Base-by-base conservation (phyloP, 1,140 invertebrate species). In the Drosophila azteca region DNA sequence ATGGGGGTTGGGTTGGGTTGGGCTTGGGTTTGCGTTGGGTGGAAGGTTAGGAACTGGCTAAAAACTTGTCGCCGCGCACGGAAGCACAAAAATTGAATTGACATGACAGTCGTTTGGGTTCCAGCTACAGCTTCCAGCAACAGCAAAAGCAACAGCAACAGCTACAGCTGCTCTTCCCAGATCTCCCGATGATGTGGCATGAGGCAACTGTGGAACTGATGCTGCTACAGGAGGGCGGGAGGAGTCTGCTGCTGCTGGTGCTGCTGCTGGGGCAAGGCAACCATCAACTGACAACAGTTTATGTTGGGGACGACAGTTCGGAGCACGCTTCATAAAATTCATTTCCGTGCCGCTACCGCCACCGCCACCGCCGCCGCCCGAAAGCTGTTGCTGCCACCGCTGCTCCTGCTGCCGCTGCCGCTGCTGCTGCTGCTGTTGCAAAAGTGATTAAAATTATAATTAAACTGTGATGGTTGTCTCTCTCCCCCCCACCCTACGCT, bases 381-480 rank as follows among this genome's bases (percentile, higher is more conserved):
- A 20, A 45, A 24, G 45, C 64, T 46, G 80, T 67, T 77, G 73
- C 80, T 82, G 82, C 83, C 44, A 20, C 17, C 15, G 24, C 51
- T 31, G 35, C 66, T 66, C 17, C 62, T 52, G 80, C 76, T 77
- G 73, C n/a, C n/a, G 73, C 80, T 82, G 82, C 83, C 44, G 1
- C 17, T 13, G 24, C 51, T 31, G 35, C 66, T 66, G 24, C 62
- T 52, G 80, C 76, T 77, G 73, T 77, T 83, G 83, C 83, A 88
- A 87, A 87, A 87, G 83, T 87, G 83, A 87, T 87, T 87, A 87
- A 87, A 87, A 87, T 87, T 87, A 87, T 87, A 87, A 87, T 87
- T 87, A 87, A 87, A 87, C 83, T 87, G 83, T 83, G 80, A 80
- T 85, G 75, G 67, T 58, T 78, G 62, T 76, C 63, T 55, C 53